Conservation (phyloP, 2,797 vertebrate species). For the Gobionotothen gibberifrons region DNA sequence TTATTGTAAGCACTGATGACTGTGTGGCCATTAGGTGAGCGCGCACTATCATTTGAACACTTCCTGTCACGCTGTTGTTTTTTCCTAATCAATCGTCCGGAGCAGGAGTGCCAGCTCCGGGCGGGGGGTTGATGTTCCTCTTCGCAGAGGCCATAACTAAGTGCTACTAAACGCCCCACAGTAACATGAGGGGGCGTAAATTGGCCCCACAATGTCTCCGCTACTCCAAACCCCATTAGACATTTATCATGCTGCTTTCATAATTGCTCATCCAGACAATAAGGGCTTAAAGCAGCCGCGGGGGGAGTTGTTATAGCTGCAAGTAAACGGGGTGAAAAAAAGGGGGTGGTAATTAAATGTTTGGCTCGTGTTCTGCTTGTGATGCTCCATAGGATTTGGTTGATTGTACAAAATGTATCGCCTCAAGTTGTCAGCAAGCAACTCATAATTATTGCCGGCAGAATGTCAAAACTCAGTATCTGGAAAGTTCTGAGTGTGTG, state of each 20-base stretch:
- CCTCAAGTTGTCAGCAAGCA: slow-evolving; percentile 15
- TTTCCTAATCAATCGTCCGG: slow-evolving; percentile 39
- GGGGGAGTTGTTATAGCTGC: slow-evolving; percentile 39
- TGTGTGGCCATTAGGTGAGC: slow-evolving; percentile 8
- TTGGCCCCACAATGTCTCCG: slow-evolving; percentile 40
- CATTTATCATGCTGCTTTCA: slow-evolving; percentile 60
- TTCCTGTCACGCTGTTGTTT: slow-evolving; percentile 28
- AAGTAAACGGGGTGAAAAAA: slow-evolving; percentile 25
- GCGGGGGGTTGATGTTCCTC: slow-evolving; percentile 8
- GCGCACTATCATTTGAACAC: slow-evolving; percentile 19
- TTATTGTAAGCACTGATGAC: slow-evolving; percentile 16
- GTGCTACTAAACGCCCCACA: slow-evolving; percentile 40
- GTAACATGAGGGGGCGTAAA: slow-evolving; percentile 58
- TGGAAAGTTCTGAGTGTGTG: not conserved
- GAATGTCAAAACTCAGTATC: not conserved
- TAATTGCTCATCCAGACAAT: slow-evolving; percentile 63
- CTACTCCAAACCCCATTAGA: slow-evolving; percentile 55
- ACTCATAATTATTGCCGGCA: slow-evolving; percentile 6
- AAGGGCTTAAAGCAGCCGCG: slow-evolving; percentile 45
- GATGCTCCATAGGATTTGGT: slow-evolving; percentile 46
- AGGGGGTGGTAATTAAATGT: slow-evolving; percentile 27
- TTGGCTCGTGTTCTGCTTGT: slow-evolving; percentile 32
- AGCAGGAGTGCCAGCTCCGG: slow-evolving; percentile 17
- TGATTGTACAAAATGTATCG: slow-evolving; percentile 23
- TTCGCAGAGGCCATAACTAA: slow-evolving; percentile 44